Conservation (phyloP, 2,888 invertebrate genomes). For the Abrostola triplasia region DNA sequence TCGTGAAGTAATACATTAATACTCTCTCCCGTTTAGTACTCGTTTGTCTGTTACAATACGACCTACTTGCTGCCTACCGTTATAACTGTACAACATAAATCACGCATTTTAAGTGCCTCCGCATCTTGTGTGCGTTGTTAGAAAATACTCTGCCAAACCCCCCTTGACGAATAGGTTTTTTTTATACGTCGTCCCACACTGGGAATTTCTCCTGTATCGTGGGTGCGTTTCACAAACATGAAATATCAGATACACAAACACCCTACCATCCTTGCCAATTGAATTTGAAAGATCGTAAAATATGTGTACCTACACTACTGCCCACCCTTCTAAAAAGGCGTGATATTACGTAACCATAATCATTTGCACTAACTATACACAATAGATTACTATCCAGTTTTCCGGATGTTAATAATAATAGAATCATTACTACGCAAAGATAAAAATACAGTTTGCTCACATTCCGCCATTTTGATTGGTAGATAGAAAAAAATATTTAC, state of each 20-base stretch:
- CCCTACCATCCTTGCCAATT: no score
- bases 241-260: no score
- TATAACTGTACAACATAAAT: constrained; percentile 36
- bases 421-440: constrained; percentile 4
- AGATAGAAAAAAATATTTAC: constrained; percentile 9
- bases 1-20: not conserved
- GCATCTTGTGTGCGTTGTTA: not conserved
- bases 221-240: no score
- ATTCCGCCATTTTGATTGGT: constrained; percentile 36
- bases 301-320: no score
- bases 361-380: not conserved
- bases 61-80: constrained; percentile 27
- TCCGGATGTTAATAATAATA: not conserved
- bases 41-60: constrained; percentile 11
- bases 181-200: no score
- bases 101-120: constrained; percentile 25
- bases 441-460: constrained; percentile 9
- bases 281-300: no score
- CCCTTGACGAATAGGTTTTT: no score
- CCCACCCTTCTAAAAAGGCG: not conserved
- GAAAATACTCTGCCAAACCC: no score
- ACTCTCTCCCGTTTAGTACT: not conserved
- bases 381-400: not conserved
- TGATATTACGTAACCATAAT: not conserved
- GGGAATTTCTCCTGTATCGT: no score